phyloP scores from a whole-genome alignment of 1,140 invertebrate species.

The Anastatus disparis region DNA sequence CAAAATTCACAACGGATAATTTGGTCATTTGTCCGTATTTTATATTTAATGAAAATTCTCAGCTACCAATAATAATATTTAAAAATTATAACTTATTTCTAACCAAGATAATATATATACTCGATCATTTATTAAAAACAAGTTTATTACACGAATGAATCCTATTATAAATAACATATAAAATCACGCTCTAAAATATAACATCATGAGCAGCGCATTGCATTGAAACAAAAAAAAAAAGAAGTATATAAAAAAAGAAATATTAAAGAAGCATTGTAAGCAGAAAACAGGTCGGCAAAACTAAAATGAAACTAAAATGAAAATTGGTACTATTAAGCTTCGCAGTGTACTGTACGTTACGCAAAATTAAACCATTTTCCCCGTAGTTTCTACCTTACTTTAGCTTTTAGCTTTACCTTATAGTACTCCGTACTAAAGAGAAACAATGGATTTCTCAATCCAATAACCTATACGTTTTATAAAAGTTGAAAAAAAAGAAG shows the following conservation, averaged over 20 bases:
- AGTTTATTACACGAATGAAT: neutral
- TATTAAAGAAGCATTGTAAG: no score
- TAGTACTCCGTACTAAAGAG: neutral
- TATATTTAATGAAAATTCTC: no score
- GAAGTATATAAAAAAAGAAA: neutral
- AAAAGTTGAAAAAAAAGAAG: no score
- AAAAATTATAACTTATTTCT: neutral
- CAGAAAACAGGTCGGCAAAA: no score
- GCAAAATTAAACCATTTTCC: conserved; percentile 42
- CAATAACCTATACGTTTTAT: conserved; percentile 38
- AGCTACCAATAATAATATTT: neutral
- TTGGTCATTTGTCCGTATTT: no score
- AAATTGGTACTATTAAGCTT: conserved; percentile 33
- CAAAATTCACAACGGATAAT: no score
- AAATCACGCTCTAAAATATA: neutral
- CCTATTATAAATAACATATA: conserved; percentile 18
- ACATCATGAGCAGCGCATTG: no score
- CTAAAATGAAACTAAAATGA: no score
- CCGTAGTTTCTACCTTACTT: neutral
- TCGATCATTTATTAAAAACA: conserved; percentile 21
- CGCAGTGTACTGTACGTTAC: conserved; percentile 20
- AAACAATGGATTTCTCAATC: conserved; percentile 44
- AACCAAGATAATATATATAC: neutral
- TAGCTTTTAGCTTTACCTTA: neutral
- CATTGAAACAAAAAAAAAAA: neutral